Evolutionary conservation across 2,797 vertebrate species (phyloP).

Genomic region (Myioborus miniatus): DNA sequence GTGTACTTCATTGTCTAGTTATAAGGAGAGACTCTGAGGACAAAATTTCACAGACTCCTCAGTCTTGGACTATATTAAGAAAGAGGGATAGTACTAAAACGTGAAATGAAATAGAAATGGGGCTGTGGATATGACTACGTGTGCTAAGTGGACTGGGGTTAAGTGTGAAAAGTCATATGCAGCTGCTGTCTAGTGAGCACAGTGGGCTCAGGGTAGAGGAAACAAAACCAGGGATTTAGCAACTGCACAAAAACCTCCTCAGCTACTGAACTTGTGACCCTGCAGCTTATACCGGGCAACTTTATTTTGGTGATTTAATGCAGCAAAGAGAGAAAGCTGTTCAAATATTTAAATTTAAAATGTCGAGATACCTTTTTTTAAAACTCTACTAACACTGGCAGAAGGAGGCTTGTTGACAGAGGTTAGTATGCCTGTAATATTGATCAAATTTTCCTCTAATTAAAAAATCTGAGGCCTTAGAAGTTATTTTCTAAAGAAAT

Average conservation of each 20-base stretch:
- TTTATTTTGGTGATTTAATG: background rate
- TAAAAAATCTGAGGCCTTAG: background rate
- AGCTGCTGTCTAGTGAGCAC: background rate
- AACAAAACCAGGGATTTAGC: background rate
- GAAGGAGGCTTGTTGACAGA: background rate
- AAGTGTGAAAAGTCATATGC: background rate
- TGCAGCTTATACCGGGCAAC: background rate
- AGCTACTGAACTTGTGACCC: background rate
- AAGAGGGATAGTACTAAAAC: background rate
- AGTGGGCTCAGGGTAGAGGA: background rate
- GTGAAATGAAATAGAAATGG: background rate
- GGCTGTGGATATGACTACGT: rapidly evolving
- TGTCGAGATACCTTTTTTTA: background rate
- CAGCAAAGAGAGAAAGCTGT: background rate
- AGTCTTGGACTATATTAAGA: background rate
- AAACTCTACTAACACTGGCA: background rate
- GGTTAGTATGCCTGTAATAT: background rate
- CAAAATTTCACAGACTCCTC: background rate
- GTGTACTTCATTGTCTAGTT: background rate
- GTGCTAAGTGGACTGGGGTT: background rate
- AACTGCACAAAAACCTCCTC: background rate
- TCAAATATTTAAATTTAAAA: background rate
- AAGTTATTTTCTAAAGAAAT: background rate
- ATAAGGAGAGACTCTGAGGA: background rate
- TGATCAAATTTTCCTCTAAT: background rate